Conservation (phyloP, 2,888 invertebrate species). For the Drosophila koepferae region DNA sequence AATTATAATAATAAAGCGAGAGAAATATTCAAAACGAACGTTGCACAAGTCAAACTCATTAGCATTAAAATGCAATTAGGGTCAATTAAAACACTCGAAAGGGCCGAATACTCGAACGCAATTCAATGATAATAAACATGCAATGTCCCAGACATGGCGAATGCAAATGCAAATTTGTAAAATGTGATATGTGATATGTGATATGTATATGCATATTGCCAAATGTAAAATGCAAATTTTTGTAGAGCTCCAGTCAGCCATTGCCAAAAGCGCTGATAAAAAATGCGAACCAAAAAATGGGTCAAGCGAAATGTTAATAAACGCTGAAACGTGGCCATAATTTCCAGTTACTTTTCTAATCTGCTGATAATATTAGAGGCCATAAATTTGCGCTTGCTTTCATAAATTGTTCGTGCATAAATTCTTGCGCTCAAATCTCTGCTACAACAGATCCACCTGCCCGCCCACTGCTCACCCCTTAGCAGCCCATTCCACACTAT, state of each 20-base stretch:
- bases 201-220: slow-evolving; percentile 15
- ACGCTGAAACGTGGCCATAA: slow-evolving; percentile 56
- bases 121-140: slow-evolving; percentile 61
- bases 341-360: slow-evolving; percentile 72
- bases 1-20: slow-evolving; percentile 1
- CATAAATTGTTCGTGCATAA: slow-evolving; percentile 69
- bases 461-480: background rate
- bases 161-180: slow-evolving; percentile 18
- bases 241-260: too few relatives aligned
- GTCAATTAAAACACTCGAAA: slow-evolving; percentile 57
- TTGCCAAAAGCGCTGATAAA: slow-evolving; percentile 7
- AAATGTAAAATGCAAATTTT: slow-evolving; percentile 3
- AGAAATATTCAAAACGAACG: background rate
- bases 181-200: slow-evolving; percentile 28
- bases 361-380: slow-evolving; percentile 69
- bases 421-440: slow-evolving; percentile 60
- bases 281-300: background rate
- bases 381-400: slow-evolving; percentile 69
- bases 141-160: slow-evolving; percentile 41
- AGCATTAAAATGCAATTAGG: slow-evolving; percentile 64
- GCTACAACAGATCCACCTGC: slow-evolving; percentile 22
- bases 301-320: slow-evolving; percentile 36
- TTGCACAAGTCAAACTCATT: slow-evolving; percentile 36
- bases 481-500: background rate
- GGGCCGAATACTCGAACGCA: slow-evolving; percentile 31